Percentiles rank a stretch among this genome's conserved stretches.
Evolutionary conservation across 2,888 invertebrate species (phyloP).

Genomic region (Andrena flavipes): DNA sequence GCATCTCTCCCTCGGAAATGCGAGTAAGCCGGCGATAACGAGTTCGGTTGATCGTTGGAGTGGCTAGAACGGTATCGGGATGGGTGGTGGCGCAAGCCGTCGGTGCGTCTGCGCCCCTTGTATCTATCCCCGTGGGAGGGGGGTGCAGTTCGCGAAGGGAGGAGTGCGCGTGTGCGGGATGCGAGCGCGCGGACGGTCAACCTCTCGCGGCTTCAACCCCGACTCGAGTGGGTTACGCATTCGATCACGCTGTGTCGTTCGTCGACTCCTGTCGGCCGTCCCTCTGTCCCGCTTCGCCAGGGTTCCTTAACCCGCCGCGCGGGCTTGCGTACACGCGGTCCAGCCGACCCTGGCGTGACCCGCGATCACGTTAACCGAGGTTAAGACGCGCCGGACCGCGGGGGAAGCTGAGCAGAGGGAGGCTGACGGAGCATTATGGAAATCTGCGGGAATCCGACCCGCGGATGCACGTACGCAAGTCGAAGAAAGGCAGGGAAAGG

Average conservation of each 20-base stretch:
- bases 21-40: slow-evolving; percentile 18
- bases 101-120: slow-evolving; percentile 33
- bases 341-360: slow-evolving; percentile 67
- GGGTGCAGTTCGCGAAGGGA: slow-evolving; percentile 44
- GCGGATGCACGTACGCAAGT: neutral
- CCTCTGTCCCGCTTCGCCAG: slow-evolving; percentile 4
- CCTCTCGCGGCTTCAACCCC: slow-evolving; percentile 18
- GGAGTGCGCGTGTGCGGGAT: slow-evolving; percentile 21
- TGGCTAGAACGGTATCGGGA: slow-evolving; percentile 10
- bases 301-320: slow-evolving; percentile 65
- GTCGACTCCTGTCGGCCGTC: slow-evolving; percentile 11
- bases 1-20: slow-evolving; percentile 29
- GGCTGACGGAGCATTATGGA: neutral
- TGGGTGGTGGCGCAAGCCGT: slow-evolving; percentile 27
- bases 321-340: slow-evolving; percentile 44
- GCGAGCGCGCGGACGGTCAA: slow-evolving; percentile 3
- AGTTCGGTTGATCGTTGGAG: slow-evolving; percentile 16
- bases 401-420: neutral
- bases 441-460: neutral
- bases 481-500: neutral
- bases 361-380: slow-evolving; percentile 65
- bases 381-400: slow-evolving; percentile 43
- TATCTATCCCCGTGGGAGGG: neutral
- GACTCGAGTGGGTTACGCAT: neutral
- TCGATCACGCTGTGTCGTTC: slow-evolving; percentile 10